These are phyloP conservation scores for Elegia similella DNA, from an alignment of 2,888 invertebrate species.

Conservation along the genomic window DNA sequence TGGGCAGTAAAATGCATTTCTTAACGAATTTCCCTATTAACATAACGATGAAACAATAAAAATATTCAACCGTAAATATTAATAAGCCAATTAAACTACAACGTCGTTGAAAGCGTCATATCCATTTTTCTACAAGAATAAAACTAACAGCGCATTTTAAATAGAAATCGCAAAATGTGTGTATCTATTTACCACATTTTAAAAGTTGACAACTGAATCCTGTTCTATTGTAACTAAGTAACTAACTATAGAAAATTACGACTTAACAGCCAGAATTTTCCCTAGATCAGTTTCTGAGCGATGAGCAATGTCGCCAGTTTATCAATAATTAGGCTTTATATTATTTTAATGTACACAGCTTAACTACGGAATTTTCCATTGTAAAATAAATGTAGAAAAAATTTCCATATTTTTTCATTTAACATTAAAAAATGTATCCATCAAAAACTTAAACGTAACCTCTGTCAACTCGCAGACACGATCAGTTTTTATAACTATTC, in stretches of 20 bases:
- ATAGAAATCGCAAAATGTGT: constrained; percentile 30
- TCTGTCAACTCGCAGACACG: constrained; percentile 69
- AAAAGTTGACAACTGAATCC: constrained; percentile 60
- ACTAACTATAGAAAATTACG: constrained; percentile 40
- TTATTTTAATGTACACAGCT: constrained; percentile 70
- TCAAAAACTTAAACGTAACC: constrained; percentile 72
- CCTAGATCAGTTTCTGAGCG: constrained; percentile 32
- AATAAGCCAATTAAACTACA: constrained; percentile 66
- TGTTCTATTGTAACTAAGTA: constrained; percentile 72
- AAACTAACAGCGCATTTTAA: constrained; percentile 65
- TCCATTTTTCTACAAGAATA: constrained; percentile 54
- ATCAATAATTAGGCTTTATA: constrained; percentile 66
- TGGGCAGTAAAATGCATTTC: constrained; percentile 30
- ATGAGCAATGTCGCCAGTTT: constrained; percentile 38
- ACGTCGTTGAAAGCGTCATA: constrained; percentile 47
- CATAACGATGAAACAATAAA: constrained; percentile 58
- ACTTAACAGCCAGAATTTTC: constrained; percentile 26
- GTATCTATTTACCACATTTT: constrained; percentile 33
- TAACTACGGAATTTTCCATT: constrained; percentile 73
- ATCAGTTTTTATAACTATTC: constrained; percentile 67
- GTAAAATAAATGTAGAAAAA: constrained; percentile 76
- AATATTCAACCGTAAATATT: constrained; percentile 51
- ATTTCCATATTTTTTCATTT: constrained; percentile 51
- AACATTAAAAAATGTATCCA: constrained; percentile 69
- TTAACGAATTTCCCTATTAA: constrained; percentile 61